Evolutionary conservation across 2,797 vertebrate species (phyloP), one percentile per base, ranked within the genome.

Genomic region (Aulostomus chinensis): DNA sequence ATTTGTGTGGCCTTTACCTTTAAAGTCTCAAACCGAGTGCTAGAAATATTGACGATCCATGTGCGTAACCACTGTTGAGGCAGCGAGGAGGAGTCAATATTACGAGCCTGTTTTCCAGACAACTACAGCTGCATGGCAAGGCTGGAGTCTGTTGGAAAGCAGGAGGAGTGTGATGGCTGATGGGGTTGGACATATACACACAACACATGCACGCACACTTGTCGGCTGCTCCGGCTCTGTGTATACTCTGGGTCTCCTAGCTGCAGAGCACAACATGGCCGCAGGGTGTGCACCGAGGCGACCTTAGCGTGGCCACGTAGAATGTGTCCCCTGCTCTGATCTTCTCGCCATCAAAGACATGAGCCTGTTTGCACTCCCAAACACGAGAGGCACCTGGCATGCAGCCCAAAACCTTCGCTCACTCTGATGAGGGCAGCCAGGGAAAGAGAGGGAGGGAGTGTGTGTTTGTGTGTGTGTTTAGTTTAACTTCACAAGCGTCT

Each of bases 201-300:
- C 33, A 39, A 42, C 43, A 46, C 35, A 40, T 33, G 51, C 48
- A 61, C 20, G 52, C 62, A 50, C 39, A 66, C 63, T 14, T 25
- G 48, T 46, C 52, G 67, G 57, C 31, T 42, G 59, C 60, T 51
- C 45, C 16, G 16, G 38, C 15, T 28, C 37, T 54, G 78, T 84
- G 76, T 85, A 53, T 70, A 55, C 50, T 39, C 42, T 1, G 16
- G 48, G 85, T 85, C 73, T 90, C 86, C 80, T 87, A 86, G 88
- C 83, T 85, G 84, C 86, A 10, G 69, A 78, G 70, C 83, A 88
- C 57, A 88, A 90, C 84, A 88, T 68, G 70, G 82, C 78, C 70
- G 81, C 43, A 12, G 67, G 70, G 74, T 58, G 71, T 59, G 76
- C 66, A 73, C 67, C 45, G 78, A 0, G 47, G 65, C 53, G 70